Conservation (phyloP, 2,797 vertebrate genomes). For the Hybognathus amarus region DNA sequence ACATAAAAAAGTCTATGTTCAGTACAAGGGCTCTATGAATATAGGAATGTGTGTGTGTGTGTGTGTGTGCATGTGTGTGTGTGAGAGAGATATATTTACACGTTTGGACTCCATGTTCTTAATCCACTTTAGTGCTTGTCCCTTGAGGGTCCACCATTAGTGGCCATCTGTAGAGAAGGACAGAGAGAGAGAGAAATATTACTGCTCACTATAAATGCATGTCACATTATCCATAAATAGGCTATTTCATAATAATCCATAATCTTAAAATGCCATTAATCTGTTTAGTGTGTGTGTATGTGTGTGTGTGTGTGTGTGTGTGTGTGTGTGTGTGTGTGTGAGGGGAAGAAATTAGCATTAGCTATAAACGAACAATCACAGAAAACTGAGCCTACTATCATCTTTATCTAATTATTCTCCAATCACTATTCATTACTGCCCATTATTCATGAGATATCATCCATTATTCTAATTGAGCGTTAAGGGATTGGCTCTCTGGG, state of each 20-base stretch:
- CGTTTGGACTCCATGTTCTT: constrained; percentile 86
- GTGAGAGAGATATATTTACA: constrained; percentile 67
- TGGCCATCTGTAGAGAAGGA: constrained; percentile 81
- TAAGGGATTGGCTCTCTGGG: constrained; percentile 42
- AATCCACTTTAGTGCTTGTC: constrained; percentile 92
- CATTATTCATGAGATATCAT: constrained; percentile 61
- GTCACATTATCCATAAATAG: constrained; percentile 55
- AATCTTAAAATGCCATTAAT: constrained; percentile 54
- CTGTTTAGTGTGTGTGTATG: constrained; percentile 48
- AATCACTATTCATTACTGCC: constrained; percentile 62
- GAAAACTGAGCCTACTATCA: constrained; percentile 54
- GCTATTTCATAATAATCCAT: constrained; percentile 57
- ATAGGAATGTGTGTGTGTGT: background rate
- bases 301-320: too few relatives aligned
- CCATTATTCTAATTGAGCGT: constrained; percentile 59
- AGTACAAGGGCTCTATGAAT: constrained; percentile 9
- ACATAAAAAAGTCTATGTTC: constrained; percentile 4
- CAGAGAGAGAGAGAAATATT: constrained; percentile 33
- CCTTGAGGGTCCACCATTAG: constrained; percentile 93
- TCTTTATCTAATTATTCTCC: constrained; percentile 61
- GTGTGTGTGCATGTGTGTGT: too few relatives aligned
- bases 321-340: constrained; percentile 30
- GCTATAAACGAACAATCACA: constrained; percentile 53
- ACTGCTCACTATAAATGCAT: constrained; percentile 49
- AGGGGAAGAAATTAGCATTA: constrained; percentile 48